Percentiles rank a stretch among this genome's conserved stretches.
Evolutionary conservation across 2,797 vertebrate genomes (phyloP).

Genomic region (Phyllotis vaccarum): DNA sequence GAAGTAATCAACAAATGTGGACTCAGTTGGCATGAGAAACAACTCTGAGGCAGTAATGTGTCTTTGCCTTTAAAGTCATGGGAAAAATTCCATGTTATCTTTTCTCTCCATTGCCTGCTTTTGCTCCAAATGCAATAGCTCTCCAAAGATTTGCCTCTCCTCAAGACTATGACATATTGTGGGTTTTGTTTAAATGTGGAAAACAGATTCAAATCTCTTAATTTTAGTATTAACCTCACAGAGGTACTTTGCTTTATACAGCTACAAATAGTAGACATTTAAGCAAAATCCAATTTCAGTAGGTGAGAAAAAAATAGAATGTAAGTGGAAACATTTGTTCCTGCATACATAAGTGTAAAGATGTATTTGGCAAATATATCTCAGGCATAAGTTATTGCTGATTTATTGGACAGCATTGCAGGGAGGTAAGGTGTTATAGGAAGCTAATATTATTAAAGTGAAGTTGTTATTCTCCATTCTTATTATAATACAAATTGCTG

Average conservation of each 20-base stretch:
- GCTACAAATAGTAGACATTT: not conserved
- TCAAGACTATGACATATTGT: not conserved
- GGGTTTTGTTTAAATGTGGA: constrained; percentile 41
- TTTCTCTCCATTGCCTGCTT: constrained; percentile 26
- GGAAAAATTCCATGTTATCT: constrained; percentile 62
- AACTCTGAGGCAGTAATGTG: not conserved
- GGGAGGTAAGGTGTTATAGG: not conserved
- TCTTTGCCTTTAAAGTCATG: constrained; percentile 64
- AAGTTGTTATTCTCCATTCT: not conserved
- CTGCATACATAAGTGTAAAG: not conserved
- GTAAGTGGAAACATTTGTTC: not conserved
- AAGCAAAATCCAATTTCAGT: constrained; percentile 26
- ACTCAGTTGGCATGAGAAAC: constrained; percentile 36
- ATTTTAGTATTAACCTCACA: constrained; percentile 46
- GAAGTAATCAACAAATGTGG: constrained; percentile 46
- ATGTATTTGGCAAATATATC: constrained; percentile 17
- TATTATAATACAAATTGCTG: not conserved
- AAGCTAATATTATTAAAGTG: not conserved
- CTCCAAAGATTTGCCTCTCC: constrained; percentile 52
- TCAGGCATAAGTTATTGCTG: not conserved
- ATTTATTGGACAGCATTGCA: not conserved
- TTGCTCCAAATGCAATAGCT: constrained; percentile 48
- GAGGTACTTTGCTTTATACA: not conserved
- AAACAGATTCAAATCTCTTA: constrained; percentile 37
- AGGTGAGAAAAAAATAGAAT: not conserved